These are phyloP conservation scores for Helogale parvula DNA, from an alignment of 2,113 vertebrate species.

Conservation along the genomic window DNA sequence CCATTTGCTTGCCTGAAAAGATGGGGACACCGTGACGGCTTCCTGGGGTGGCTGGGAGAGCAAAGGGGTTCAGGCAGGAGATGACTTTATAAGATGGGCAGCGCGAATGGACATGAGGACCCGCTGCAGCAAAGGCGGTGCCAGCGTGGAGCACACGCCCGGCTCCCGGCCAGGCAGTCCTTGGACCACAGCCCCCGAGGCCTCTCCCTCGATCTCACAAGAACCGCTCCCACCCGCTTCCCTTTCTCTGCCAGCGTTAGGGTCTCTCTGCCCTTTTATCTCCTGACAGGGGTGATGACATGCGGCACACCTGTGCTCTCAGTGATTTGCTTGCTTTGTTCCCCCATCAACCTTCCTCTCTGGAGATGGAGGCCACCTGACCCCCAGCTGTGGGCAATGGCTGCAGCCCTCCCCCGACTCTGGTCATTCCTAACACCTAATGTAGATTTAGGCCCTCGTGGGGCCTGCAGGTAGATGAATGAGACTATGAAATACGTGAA, in stretches of 20 bases:
- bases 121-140: neutral
- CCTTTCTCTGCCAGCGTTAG: fast-evolving
- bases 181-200: neutral
- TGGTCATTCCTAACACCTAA: neutral
- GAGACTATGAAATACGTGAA: neutral
- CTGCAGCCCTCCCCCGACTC: neutral
- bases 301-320: neutral
- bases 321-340: neutral
- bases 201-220: neutral
- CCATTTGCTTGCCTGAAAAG: neutral
- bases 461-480: neutral
- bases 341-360: neutral
- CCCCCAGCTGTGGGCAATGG: neutral
- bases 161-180: neutral
- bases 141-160: fast-evolving
- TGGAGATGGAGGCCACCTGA: neutral
- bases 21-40: neutral
- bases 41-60: neutral
- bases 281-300: neutral
- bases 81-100: neutral
- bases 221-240: too few relatives aligned
- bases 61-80: neutral
- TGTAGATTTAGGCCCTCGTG: neutral
- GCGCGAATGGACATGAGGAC: neutral
- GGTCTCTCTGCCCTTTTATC: neutral